phyloP scores from a whole-genome alignment of 2,797 vertebrate species.

The Notolepis coatsorum region DNA sequence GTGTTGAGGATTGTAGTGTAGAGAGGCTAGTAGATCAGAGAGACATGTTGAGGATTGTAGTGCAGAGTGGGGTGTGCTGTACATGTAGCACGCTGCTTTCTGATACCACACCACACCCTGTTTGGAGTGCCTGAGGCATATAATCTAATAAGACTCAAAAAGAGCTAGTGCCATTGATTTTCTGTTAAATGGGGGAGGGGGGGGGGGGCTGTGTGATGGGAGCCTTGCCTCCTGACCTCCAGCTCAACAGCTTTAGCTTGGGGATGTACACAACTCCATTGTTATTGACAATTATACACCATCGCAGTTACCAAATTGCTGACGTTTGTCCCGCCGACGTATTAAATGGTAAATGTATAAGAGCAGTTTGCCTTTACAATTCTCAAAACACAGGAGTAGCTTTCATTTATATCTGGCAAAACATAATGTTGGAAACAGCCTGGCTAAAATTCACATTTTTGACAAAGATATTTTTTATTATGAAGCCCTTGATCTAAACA shows the following conservation, averaged over 20 bases:
- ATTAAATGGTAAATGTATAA: no score
- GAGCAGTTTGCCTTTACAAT: no score
- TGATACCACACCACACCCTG: constrained; percentile 70
- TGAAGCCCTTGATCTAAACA: not conserved
- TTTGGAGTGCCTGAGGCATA: constrained; percentile 66
- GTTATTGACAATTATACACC: no score
- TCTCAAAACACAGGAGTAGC: no score
- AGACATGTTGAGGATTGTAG: constrained; percentile 43
- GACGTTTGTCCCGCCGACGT: no score
- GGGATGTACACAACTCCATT: constrained; percentile 29
- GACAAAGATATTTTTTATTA: no score
- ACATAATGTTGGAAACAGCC: no score
- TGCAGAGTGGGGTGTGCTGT: constrained; percentile 65
- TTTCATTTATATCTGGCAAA: no score
- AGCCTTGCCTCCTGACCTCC: constrained; percentile 61
- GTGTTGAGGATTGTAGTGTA: constrained; percentile 45
- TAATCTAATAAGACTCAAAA: constrained; percentile 76
- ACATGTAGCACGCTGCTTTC: constrained; percentile 62
- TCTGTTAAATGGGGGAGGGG: constrained; percentile 65
- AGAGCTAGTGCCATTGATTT: constrained; percentile 76
- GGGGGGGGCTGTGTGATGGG: constrained; percentile 51
- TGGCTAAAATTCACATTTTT: no score
- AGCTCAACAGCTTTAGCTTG: constrained; percentile 31
- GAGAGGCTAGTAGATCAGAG: no score
- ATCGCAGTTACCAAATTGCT: no score